These are phyloP conservation scores for Napeogenes inachia DNA, from an alignment of 2,888 invertebrate species.

Conservation along the genomic window DNA sequence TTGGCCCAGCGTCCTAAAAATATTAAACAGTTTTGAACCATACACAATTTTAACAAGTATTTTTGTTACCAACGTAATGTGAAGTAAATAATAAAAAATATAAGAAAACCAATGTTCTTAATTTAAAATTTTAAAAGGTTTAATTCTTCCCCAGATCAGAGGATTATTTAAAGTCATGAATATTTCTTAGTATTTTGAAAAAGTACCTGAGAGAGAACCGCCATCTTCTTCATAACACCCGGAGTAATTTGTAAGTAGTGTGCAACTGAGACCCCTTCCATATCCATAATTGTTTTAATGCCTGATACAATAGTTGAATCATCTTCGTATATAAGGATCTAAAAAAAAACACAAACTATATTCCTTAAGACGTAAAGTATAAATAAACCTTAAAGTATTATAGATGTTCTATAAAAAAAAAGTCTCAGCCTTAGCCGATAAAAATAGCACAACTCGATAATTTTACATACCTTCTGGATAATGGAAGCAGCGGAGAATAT, in stretches of 20 bases:
- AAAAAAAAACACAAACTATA: neutral
- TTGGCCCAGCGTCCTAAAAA: conserved; percentile 78
- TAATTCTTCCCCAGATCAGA: too few species aligned
- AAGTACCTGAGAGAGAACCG: conserved; percentile 39
- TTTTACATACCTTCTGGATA: conserved; percentile 38
- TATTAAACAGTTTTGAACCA: neutral
- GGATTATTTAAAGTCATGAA: too few species aligned
- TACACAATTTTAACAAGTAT: too few species aligned
- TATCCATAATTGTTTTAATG: conserved; percentile 58
- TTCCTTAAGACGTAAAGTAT: neutral
- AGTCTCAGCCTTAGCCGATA: too few species aligned
- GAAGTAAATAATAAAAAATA: too few species aligned
- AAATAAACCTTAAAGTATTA: neutral
- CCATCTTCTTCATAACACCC: conserved; percentile 61
- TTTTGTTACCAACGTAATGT: too few species aligned
- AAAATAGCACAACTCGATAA: neutral
- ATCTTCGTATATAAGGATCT: conserved; percentile 62
- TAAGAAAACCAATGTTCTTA: too few species aligned
- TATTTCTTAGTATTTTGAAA: too few species aligned
- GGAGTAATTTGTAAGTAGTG: conserved; percentile 68
- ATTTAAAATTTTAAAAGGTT: too few species aligned
- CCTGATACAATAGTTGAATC: conserved; percentile 59
- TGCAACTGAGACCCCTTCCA: conserved; percentile 54
- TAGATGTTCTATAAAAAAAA: neutral
- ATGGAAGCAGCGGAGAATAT: conserved; percentile 42